Conservation (phyloP, 2,113 vertebrate species). For the Nothoprocta perdicaria region DNA sequence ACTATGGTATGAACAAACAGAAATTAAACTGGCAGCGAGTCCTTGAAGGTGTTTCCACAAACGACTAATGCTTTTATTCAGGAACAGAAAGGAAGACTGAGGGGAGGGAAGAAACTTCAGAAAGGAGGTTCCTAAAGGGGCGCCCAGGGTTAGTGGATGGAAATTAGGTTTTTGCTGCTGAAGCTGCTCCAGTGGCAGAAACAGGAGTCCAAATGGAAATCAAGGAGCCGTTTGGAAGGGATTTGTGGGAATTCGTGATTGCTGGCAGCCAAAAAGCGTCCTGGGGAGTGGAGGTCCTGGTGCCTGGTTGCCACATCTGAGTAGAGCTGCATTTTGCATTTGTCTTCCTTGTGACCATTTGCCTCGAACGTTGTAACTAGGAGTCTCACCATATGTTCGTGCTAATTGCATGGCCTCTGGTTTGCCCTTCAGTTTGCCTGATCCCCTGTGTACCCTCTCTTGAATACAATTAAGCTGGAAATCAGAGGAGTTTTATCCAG, state of each 20-base stretch:
- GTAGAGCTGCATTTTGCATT: background rate
- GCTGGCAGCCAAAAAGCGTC: background rate
- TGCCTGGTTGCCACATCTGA: background rate
- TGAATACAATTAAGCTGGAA: conserved; percentile 20
- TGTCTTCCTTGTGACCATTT: background rate
- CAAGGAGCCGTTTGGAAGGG: background rate
- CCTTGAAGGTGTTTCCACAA: background rate
- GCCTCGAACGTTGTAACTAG: background rate
- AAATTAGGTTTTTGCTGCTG: background rate
- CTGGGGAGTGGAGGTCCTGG: background rate
- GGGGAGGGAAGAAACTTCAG: background rate
- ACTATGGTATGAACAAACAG: background rate
- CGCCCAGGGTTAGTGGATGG: background rate
- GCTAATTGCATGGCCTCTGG: background rate
- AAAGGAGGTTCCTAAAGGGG: background rate
- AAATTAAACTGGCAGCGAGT: background rate
- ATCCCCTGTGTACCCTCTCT: background rate
- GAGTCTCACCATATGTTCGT: background rate
- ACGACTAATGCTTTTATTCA: background rate
- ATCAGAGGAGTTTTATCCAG: background rate
- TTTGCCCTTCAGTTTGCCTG: background rate
- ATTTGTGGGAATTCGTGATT: background rate
- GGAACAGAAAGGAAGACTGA: background rate
- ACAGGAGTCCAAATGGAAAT: background rate
- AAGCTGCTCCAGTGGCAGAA: background rate